A percentile compares a stretch with the other conserved stretches of the same genome.
Conservation (phyloP, 2,113 vertebrate species). For the Eidolon helvum region DNA sequence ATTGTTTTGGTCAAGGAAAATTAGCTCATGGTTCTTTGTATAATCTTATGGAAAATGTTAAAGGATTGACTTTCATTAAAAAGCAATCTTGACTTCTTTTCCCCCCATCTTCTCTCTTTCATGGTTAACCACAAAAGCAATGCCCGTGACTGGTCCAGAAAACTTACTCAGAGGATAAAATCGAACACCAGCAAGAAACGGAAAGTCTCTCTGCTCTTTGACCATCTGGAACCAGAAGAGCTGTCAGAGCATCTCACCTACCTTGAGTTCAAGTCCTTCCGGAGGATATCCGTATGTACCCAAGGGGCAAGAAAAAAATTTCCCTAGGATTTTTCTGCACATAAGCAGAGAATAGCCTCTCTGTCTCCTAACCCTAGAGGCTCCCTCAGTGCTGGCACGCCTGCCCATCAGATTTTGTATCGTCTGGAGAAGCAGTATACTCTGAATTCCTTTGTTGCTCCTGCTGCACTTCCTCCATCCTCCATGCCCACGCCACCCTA, state of each 20-base stretch:
- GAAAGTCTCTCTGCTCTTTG: conserved; percentile 97
- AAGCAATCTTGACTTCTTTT: background rate
- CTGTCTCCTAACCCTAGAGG: background rate
- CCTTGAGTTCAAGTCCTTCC: conserved; percentile 96
- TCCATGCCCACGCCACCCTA: background rate
- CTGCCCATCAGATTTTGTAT: background rate
- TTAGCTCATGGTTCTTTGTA: background rate
- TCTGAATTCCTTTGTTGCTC: background rate
- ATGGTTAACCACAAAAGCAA: conserved; percentile 83
- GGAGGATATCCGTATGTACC: conserved; percentile 93
- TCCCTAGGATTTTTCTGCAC: background rate
- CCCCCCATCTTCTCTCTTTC: background rate
- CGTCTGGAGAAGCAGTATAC: background rate
- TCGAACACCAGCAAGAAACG: conserved; percentile 94
- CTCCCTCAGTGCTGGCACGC: rapidly evolving
- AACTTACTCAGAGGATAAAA: conserved; percentile 95
- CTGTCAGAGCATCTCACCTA: conserved; percentile 95
- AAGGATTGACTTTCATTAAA: background rate
- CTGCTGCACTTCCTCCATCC: background rate
- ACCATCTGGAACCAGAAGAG: conserved; percentile 95
- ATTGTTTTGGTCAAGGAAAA: background rate
- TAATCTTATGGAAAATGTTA: background rate
- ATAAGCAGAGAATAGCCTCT: background rate
- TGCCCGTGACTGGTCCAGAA: conserved; percentile 95
- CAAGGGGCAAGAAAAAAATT: background rate